Percentiles rank a stretch among this genome's conserved stretches.
Conservation (phyloP, 1,140 invertebrate species). For the Hyles euphorbiae region DNA sequence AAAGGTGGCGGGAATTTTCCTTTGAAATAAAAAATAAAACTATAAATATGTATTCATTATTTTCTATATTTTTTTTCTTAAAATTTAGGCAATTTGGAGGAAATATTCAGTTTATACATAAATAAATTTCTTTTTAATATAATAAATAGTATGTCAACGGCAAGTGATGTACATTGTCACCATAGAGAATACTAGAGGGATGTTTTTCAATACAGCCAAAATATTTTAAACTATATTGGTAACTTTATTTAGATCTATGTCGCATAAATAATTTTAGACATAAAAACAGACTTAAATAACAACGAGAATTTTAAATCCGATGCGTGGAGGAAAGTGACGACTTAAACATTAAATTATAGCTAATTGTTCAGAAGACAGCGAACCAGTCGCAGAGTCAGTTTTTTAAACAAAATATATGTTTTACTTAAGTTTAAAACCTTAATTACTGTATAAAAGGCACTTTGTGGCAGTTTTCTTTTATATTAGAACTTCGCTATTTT, state of each 20-base stretch:
- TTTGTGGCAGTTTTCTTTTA: constrained; percentile 67
- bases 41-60: constrained; percentile 36
- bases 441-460: constrained; percentile 65
- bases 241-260: constrained; percentile 64
- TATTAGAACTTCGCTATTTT: constrained; percentile 41
- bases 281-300: constrained; percentile 49
- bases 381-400: constrained; percentile 45
- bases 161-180: constrained; percentile 47
- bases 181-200: background rate
- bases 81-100: constrained; percentile 58
- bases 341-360: constrained; percentile 30
- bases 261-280: constrained; percentile 63
- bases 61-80: constrained; percentile 56
- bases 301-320: constrained; percentile 26
- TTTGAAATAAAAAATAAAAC: background rate
- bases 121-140: constrained; percentile 46
- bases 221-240: constrained; percentile 68
- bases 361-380: constrained; percentile 43
- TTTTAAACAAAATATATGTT: constrained; percentile 26
- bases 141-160: constrained; percentile 64
- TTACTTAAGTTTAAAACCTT: constrained; percentile 29
- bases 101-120: constrained; percentile 49
- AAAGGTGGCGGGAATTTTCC: too few species aligned
- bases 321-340: constrained; percentile 29
- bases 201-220: constrained; percentile 13